These are phyloP conservation scores for Panulirus ornatus DNA, from an alignment of 1,140 invertebrate species.

Conservation along the genomic window DNA sequence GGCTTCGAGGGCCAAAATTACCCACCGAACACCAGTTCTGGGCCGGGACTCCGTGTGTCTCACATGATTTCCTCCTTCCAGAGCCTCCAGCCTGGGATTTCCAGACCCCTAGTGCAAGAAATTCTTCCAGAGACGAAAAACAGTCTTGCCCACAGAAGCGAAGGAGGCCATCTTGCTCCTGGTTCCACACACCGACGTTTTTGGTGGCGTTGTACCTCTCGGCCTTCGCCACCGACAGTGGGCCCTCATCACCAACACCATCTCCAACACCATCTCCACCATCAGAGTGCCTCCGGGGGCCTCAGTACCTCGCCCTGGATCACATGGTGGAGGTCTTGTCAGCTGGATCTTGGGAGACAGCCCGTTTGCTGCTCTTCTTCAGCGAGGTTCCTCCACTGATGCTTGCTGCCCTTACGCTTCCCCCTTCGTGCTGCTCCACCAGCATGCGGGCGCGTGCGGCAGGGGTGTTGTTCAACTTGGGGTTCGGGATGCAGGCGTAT, in stretches of 20 bases:
- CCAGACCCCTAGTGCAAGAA: no score
- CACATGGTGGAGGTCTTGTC: constrained; percentile 61
- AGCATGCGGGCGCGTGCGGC: constrained; percentile 29
- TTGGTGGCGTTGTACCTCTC: neutral
- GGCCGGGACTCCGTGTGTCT: no score
- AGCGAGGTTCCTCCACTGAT: neutral
- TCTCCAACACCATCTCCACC: neutral
- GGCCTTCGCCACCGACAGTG: neutral
- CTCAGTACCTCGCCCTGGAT: constrained; percentile 24
- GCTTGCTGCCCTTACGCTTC: neutral
- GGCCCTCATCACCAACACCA: neutral
- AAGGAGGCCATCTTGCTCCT: neutral
- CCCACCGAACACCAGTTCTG: no score
- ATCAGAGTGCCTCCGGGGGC: neutral
- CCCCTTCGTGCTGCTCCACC: constrained; percentile 33
- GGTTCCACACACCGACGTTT: neutral
- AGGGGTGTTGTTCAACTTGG: constrained; percentile 55
- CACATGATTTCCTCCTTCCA: no score
- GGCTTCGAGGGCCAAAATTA: no score
- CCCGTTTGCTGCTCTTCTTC: neutral
- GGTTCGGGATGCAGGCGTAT: constrained; percentile 82
- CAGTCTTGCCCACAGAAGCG: neutral
- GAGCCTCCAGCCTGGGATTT: no score
- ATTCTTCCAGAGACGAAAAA: no score
- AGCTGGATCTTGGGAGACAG: neutral